Base-by-base conservation (phyloP, 2,797 vertebrate genomes). In the Sebastiscus tertius region DNA sequence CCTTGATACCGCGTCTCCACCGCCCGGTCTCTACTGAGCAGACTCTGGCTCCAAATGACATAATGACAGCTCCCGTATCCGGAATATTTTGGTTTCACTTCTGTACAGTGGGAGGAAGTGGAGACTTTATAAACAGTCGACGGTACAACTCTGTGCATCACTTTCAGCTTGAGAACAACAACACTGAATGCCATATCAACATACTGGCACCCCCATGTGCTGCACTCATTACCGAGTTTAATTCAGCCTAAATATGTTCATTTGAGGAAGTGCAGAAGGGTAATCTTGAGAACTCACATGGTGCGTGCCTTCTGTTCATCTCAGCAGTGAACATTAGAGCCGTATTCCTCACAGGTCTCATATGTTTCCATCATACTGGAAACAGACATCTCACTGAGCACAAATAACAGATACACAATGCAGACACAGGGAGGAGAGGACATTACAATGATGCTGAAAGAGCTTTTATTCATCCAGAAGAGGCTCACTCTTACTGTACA, bases 381-480 rank as follows among this genome's bases (percentile, higher is more conserved):
- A 68, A 69, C 63, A 69, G 12, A 76, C 76, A 16, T 56, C 34
- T 54, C n/a, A 49, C 42, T 59, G 14, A 56, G 42, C 22, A 29
- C 27, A 29, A n/a, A 67, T 39, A 5, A 55, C 9, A 64, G 20
- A 31, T 3, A 31, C 33, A 8, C 26, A 22, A 4, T 5, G 18
- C 22, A 46, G 27, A 33, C 64, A 6, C 59, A 20, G 26, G 20
- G 34, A 24, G 31, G 56, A 55, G 34, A 49, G 34, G 55, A 46
- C 29, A 49, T 18, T 55, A 12, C 54, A 58, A 11, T n/a, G 11
- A 69, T 64, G 56, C 22, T n/a, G 14, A 65, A 64, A 60, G 70
- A 83, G 63, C 39, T 24, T 64, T 83, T 39, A 72, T 77, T 69
- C 65, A 61, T 64, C 24, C 42, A 1, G 49, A 26, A 34, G 59